Evolutionary conservation across 1,140 invertebrate genomes (phyloP).

Genomic region (Ceratina calcarata): DNA sequence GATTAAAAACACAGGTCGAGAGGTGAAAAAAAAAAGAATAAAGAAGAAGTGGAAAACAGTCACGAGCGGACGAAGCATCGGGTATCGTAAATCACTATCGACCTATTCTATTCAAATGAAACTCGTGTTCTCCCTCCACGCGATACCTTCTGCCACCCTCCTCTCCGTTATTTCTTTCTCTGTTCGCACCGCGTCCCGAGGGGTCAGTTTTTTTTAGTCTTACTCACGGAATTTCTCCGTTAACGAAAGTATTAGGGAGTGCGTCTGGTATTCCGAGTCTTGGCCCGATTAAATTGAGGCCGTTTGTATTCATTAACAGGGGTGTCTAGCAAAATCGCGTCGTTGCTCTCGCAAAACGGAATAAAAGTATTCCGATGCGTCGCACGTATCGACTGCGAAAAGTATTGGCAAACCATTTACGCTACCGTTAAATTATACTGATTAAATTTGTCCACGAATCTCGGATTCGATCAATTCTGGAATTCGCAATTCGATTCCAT

Average conservation of each 20-base stretch:
- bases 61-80: constrained; percentile 64
- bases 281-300: constrained; percentile 39
- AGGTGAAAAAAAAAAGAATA: constrained; percentile 39
- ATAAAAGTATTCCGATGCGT: too few species aligned
- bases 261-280: constrained; percentile 35
- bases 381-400: too few species aligned
- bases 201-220: constrained; percentile 42
- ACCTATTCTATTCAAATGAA: constrained; percentile 79
- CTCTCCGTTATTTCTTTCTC: constrained; percentile 62
- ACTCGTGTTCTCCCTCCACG: constrained; percentile 65
- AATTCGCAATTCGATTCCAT: too few species aligned
- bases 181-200: constrained; percentile 37
- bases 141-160: constrained; percentile 34
- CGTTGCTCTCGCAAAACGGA: background rate
- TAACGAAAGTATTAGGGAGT: constrained; percentile 55
- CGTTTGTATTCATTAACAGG: constrained; percentile 42
- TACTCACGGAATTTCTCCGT: constrained; percentile 49
- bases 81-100: constrained; percentile 77
- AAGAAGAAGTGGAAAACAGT: constrained; percentile 72
- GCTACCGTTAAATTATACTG: too few species aligned
- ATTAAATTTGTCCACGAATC: too few species aligned
- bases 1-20: constrained; percentile 61
- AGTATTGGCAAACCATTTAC: too few species aligned
- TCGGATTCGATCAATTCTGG: too few species aligned
- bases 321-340: constrained; percentile 19